A percentile compares a stretch with the other conserved stretches of the same genome.
Conservation (phyloP, 2,113 vertebrate genomes). For the Taxidea taxus region DNA sequence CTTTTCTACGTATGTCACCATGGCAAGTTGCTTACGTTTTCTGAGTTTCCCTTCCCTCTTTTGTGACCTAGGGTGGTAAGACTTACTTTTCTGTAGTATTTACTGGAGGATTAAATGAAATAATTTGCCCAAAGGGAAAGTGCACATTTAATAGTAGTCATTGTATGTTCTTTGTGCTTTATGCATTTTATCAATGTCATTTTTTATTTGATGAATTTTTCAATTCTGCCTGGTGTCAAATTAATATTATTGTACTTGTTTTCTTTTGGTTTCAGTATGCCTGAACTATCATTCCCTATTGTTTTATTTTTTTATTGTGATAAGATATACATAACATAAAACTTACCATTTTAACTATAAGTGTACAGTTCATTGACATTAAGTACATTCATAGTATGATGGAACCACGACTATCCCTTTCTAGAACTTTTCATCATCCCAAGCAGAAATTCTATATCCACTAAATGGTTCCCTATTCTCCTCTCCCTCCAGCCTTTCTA, state of each 20-base stretch:
- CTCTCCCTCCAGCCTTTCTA: neutral
- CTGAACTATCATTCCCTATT: neutral
- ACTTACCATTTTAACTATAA: neutral
- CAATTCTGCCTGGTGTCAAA: neutral
- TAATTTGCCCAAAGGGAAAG: neutral
- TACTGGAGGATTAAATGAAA: neutral
- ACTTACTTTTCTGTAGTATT: neutral
- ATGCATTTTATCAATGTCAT: neutral
- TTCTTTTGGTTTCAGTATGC: neutral
- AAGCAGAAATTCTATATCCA: neutral
- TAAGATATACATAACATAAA: neutral
- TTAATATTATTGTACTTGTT: neutral
- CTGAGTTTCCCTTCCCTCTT: neutral
- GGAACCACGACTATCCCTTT: neutral
- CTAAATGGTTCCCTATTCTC: neutral
- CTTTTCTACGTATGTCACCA: neutral
- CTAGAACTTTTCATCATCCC: neutral
- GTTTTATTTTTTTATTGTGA: neutral
- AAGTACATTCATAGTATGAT: neutral
- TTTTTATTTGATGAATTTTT: neutral
- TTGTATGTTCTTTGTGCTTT: neutral
- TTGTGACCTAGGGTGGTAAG: neutral
- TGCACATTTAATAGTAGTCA: neutral
- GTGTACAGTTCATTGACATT: neutral
- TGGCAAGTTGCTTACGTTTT: neutral